Conservation (phyloP, 2,113 vertebrate species). For the Phylloscopus whistleri region DNA sequence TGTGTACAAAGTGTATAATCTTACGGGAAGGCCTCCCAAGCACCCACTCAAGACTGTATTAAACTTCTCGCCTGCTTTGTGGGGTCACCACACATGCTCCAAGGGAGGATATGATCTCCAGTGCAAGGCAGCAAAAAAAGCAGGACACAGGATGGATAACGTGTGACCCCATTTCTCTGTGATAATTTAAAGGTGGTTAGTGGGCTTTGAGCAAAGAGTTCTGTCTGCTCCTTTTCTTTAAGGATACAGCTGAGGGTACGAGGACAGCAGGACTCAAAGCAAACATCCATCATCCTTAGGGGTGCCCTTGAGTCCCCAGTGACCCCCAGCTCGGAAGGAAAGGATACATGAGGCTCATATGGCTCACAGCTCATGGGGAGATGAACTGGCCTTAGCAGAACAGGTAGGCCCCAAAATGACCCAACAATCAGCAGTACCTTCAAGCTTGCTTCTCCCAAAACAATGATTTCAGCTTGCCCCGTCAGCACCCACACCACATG, state of each 20-base stretch:
- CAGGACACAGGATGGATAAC: neutral
- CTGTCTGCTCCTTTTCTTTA: neutral
- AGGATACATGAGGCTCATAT: accelerated
- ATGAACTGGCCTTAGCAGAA: neutral
- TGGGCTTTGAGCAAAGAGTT: no score
- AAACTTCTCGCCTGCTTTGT: accelerated
- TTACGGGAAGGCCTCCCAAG: neutral
- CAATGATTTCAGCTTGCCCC: neutral
- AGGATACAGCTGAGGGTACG: neutral
- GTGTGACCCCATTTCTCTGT: no score
- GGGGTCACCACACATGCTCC: neutral
- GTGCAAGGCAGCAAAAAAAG: neutral
- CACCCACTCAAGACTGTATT: neutral
- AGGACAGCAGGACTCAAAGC: neutral
- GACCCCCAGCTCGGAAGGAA: neutral
- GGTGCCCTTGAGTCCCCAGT: accelerated
- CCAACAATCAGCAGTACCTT: neutral
- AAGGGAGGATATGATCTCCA: neutral
- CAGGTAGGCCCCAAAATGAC: neutral
- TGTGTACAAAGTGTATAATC: neutral
- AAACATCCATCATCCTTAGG: accelerated
- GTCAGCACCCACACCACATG: neutral
- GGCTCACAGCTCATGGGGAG: no score
- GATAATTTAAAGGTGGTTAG: no score
- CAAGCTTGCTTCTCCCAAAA: neutral